Evolutionary conservation across 2,797 vertebrate genomes (phyloP).

Genomic region (Morelia viridis): DNA sequence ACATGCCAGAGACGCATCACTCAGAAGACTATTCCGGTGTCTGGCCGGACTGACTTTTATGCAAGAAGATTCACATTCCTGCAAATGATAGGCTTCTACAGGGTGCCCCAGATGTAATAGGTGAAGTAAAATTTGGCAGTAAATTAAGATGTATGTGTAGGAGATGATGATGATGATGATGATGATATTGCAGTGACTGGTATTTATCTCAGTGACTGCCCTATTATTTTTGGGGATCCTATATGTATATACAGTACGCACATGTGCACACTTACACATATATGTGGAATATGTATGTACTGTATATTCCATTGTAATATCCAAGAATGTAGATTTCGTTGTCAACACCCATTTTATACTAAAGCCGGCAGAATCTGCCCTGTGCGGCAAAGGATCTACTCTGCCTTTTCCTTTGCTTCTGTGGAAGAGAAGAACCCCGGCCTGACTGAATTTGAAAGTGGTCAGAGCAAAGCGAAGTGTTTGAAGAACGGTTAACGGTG

Average conservation of each 20-base stretch:
- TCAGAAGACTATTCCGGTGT: not conserved
- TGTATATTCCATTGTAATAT: not conserved
- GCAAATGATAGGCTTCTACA: not conserved
- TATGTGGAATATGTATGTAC: no score
- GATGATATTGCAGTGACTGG: no score
- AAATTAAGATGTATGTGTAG: no score
- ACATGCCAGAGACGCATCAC: not conserved
- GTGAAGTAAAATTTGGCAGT: no score
- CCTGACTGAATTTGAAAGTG: not conserved
- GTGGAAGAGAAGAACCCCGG: not conserved
- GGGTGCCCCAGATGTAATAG: no score
- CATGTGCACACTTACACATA: no score
- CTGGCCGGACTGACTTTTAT: not conserved
- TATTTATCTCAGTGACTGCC: no score
- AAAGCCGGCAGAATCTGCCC: not conserved
- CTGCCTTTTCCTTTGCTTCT: not conserved
- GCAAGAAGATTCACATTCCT: not conserved
- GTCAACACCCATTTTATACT: not conserved
- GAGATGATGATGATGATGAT: no score
- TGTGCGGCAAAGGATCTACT: not conserved
- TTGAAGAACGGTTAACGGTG: not conserved
- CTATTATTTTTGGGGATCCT: no score
- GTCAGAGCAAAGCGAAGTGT: not conserved
- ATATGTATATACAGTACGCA: no score
- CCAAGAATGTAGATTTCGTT: not conserved